Percentiles rank a stretch among this genome's conserved stretches.
Conservation (phyloP, 2,797 vertebrate species). For the Anas georgica region DNA sequence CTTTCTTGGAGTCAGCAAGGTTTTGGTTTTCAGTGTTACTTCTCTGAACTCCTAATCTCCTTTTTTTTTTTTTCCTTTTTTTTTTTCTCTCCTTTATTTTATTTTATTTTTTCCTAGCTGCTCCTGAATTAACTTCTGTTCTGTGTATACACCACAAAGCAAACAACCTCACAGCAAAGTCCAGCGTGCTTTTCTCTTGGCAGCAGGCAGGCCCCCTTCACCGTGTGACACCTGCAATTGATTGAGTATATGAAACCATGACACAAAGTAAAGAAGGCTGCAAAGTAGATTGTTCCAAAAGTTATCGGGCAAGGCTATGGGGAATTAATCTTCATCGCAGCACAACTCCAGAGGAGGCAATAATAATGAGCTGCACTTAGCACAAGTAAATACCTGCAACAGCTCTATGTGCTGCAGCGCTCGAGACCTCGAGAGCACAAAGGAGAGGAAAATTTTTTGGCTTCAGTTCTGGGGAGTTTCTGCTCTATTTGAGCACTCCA, state of each 20-base stretch:
- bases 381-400: conserved; percentile 8
- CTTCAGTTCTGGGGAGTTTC: background rate
- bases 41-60: background rate
- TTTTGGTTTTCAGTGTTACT: conserved; percentile 9
- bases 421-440: rapidly evolving
- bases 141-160: conserved; percentile 57
- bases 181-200: background rate
- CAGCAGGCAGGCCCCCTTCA: background rate
- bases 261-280: conserved; percentile 49
- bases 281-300: background rate
- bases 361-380: conserved; percentile 44
- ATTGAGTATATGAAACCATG: background rate
- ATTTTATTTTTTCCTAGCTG: background rate
- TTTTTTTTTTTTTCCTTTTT: background rate
- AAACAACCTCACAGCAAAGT: conserved; percentile 31
- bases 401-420: background rate
- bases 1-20: conserved; percentile 11
- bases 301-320: background rate
- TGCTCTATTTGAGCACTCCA: background rate
- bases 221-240: rapidly evolving
- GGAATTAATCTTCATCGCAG: conserved; percentile 25
- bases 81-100: no score
- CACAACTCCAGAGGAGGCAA: background rate
- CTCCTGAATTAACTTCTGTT: conserved; percentile 31
- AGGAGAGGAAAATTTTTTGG: background rate